Percentiles rank a stretch among this genome's conserved stretches.
Evolutionary conservation across 2,888 invertebrate genomes (phyloP).

Genomic region (Chaetogeoica ovagalla): DNA sequence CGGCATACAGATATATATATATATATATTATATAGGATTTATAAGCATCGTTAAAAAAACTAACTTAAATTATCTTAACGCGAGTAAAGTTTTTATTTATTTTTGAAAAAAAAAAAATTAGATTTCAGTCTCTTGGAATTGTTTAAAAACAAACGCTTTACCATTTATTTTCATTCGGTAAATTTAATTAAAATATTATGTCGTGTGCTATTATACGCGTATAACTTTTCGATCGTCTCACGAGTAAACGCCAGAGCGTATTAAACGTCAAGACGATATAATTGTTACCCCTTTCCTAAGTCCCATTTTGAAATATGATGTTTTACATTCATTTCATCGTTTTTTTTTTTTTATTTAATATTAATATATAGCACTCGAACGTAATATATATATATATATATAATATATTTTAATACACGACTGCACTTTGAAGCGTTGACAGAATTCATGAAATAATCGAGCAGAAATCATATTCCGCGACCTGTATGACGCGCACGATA

Average conservation of each 20-base stretch:
- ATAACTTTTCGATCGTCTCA: background rate
- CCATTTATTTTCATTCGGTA: conserved; percentile 15
- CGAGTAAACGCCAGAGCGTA: conserved; percentile 14
- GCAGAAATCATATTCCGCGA: too few species aligned
- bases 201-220: background rate
- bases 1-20: too few species aligned
- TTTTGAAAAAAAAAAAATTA: background rate
- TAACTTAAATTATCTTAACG: too few species aligned
- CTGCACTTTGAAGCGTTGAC: too few species aligned
- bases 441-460: too few species aligned
- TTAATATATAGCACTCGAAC: conserved; percentile 21
- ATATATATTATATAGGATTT: too few species aligned
- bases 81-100: background rate
- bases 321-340: conserved; percentile 8
- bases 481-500: too few species aligned
- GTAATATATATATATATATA: too few species aligned
- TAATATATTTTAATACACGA: background rate
- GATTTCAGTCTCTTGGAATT: background rate
- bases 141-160: background rate
- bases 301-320: conserved; percentile 14
- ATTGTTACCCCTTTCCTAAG: background rate
- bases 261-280: conserved; percentile 23
- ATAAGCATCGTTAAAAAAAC: too few species aligned
- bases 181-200: conserved; percentile 36
- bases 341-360: conserved; percentile 29